Percentiles rank a stretch among this genome's conserved stretches.
phyloP scores from a whole-genome alignment of 2,888 invertebrate species.

The Campoplex nolae region DNA sequence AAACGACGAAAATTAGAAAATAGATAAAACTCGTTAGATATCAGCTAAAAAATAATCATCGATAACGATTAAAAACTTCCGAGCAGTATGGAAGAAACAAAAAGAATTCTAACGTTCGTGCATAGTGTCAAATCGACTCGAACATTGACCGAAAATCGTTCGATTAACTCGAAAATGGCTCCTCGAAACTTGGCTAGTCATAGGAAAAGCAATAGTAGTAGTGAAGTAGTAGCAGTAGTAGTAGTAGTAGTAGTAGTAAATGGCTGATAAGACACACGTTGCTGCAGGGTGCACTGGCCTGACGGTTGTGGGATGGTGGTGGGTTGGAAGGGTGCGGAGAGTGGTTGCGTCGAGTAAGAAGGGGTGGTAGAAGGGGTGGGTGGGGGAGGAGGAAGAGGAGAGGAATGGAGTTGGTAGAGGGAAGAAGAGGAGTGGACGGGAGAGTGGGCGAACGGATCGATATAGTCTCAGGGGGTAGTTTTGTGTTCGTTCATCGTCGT shows the following conservation, averaged over 20 bases:
- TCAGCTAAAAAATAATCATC: too few relatives aligned
- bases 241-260: slow-evolving; percentile 28
- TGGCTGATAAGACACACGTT: slow-evolving; percentile 74
- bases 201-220: neutral
- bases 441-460: slow-evolving; percentile 76
- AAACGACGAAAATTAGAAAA: too few relatives aligned
- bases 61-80: too few relatives aligned
- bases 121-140: neutral
- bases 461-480: slow-evolving; percentile 78
- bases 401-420: slow-evolving; percentile 6
- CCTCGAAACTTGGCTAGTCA: neutral
- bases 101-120: too few relatives aligned
- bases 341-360: slow-evolving; percentile 48
- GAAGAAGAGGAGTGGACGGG: slow-evolving; percentile 22
- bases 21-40: too few relatives aligned
- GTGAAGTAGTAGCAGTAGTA: neutral
- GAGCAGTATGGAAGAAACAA: too few relatives aligned
- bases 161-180: neutral
- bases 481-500: slow-evolving; percentile 64
- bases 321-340: slow-evolving; percentile 19
- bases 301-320: slow-evolving; percentile 67
- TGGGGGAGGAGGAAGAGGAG: slow-evolving; percentile 16
- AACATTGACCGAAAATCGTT: neutral
- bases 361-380: slow-evolving; percentile 40
- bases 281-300: slow-evolving; percentile 82